Evolutionary conservation across 2,797 vertebrate species (phyloP).

Genomic region (Pelobates cultripes): DNA sequence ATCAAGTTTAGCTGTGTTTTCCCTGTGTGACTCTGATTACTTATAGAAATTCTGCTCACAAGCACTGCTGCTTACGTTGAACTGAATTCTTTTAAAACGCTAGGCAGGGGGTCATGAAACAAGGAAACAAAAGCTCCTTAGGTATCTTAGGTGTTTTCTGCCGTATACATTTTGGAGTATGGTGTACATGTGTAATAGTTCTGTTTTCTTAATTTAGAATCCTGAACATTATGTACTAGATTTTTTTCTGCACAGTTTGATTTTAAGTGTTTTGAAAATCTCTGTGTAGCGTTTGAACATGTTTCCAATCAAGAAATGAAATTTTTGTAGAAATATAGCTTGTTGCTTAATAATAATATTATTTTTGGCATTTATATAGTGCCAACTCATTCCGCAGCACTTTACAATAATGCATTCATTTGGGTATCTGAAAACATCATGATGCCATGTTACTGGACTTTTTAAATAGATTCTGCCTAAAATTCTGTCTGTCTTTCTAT

Average conservation of each 20-base stretch:
- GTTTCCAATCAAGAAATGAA: no score
- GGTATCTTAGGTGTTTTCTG: background rate
- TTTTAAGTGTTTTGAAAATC: background rate
- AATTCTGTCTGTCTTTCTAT: no score
- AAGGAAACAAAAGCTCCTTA: conserved; percentile 14
- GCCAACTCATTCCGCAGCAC: no score
- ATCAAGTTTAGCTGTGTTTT: background rate
- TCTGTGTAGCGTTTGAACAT: background rate
- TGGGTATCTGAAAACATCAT: no score
- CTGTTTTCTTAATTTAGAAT: conserved; percentile 6
- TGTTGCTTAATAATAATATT: no score
- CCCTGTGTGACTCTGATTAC: conserved; percentile 8
- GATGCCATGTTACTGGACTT: no score
- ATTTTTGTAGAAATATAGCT: no score
- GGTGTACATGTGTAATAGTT: conserved; percentile 2
- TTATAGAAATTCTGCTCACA: conserved; percentile 9
- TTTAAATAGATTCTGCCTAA: no score
- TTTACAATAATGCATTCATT: no score
- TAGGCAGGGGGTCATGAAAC: background rate
- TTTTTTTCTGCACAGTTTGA: conserved; percentile 18
- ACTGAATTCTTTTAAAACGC: conserved; percentile 19
- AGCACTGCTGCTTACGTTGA: conserved; percentile 1
- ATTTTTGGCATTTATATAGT: no score
- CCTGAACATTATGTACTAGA: conserved; percentile 4
- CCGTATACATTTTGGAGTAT: background rate